Evolutionary conservation across 2,113 vertebrate genomes (phyloP).

Genomic region (Microtus richardsoni): DNA sequence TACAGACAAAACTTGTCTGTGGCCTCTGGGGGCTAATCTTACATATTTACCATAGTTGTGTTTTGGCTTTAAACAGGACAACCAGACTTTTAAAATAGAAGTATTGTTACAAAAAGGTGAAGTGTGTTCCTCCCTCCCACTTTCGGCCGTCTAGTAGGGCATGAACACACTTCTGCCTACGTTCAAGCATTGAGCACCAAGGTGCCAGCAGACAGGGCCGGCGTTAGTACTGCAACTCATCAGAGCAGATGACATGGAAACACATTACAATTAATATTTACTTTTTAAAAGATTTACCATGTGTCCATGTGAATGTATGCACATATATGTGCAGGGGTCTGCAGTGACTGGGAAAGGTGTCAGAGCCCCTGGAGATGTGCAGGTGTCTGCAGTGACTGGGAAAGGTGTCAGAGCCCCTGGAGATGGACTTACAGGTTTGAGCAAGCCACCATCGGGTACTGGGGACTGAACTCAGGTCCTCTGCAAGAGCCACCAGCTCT

Average conservation of each 20-base stretch:
- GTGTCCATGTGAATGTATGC: neutral
- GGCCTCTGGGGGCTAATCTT: neutral
- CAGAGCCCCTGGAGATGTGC: neutral
- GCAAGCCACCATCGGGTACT: too few relatives aligned
- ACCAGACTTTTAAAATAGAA: neutral
- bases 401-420: neutral
- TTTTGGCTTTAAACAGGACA: constrained; percentile 12
- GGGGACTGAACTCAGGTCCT: neutral
- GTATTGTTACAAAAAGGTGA: neutral
- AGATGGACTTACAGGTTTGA: neutral
- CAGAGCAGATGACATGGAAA: neutral
- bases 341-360: neutral
- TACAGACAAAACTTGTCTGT: neutral
- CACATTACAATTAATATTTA: neutral
- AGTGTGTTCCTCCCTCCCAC: fast-evolving
- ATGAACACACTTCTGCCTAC: constrained; percentile 4
- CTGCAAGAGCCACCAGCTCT: neutral
- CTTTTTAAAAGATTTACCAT: neutral
- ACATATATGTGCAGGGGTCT: neutral
- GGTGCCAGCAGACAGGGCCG: constrained; percentile 49
- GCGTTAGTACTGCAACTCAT: neutral
- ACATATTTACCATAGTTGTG: neutral
- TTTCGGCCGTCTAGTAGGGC: neutral
- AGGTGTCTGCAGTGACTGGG: neutral
- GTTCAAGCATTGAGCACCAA: constrained; percentile 66